A percentile compares a stretch with the other conserved stretches of the same genome.
Conservation (phyloP, 1,140 invertebrate genomes). For the Hyles vespertilio region DNA sequence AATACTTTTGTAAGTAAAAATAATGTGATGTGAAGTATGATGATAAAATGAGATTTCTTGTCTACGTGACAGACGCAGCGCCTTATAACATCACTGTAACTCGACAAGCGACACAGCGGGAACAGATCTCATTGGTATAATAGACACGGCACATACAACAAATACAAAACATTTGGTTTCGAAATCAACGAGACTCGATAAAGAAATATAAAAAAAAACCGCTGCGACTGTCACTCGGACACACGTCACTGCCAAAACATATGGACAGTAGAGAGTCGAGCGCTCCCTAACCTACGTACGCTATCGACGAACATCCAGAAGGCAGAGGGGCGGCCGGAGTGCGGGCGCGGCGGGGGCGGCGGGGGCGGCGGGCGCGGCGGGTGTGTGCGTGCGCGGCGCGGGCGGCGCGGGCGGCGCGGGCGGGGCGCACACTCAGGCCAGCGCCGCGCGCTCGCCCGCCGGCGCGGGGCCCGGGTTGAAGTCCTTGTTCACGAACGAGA, state of each 20-base stretch:
- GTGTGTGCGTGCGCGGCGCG: constrained; percentile 13
- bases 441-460: constrained; percentile 39
- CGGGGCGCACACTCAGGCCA: constrained; percentile 35
- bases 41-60: neutral
- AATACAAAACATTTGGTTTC: too few species aligned
- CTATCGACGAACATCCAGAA: neutral
- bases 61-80: constrained; percentile 1
- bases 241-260: too few species aligned
- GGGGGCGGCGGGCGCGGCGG: neutral
- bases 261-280: constrained; percentile 8
- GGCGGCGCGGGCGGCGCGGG: constrained; percentile 6
- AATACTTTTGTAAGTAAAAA: constrained; percentile 4
- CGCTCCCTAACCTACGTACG: constrained; percentile 12
- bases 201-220: too few species aligned
- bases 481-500: constrained; percentile 97
- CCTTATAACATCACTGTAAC: too few species aligned
- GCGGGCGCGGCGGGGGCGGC: neutral
- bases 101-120: too few species aligned
- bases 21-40: constrained; percentile 1
- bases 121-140: too few species aligned
- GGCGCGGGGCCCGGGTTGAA: constrained; percentile 84
- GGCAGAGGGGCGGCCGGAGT: neutral
- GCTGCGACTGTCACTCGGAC: too few species aligned
- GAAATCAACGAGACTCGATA: too few species aligned
- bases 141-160: too few species aligned